Evolutionary conservation across 2,113 vertebrate species (phyloP), one percentile per base, ranked within the genome.

Genomic region (Chloroceryle aenea): DNA sequence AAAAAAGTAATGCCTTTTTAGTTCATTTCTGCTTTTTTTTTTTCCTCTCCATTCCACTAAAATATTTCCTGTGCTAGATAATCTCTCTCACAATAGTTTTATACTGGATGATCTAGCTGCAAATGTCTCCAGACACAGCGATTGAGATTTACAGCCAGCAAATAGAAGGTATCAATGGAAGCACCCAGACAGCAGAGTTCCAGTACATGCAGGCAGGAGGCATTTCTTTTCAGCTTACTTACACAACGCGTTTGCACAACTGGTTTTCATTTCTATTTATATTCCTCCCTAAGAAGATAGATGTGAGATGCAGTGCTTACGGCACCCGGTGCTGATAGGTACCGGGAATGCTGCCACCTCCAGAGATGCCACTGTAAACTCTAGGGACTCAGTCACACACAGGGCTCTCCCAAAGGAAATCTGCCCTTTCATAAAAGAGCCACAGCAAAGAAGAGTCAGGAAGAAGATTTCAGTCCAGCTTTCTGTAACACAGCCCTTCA

Each of bases 251-350:
- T 95, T 82, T 34, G 53, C 66, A 74, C 80, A 89, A 76, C 27
- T 90, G 90, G 38, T 90, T 95, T 87, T 92, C 52, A 94, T 94
- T 92, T 89, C 88, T 84, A 45, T 89, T 95, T 81, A 9, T 81
- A 72, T 19, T 78, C 73, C 63, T 91, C 66, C 40, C 58, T 47
- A 62, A 78, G 36, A 47, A 69, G 53, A 82, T 3, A 45, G 69
- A 93, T 45, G 72, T 81, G 83, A 96, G 94, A 92, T 75, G 30
- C 29, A n/a, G 73, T 55, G 74, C 76, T 88, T 25, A 53, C 10
- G 36, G 80, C 76, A 43, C 76, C 61, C 52, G 11, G 64, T 2
- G 5, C 52, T 83, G 84, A 61, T 30, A 92, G 68, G 52, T 83
- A 27, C 73, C 23, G 30, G 85, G 79, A 64, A 61, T 32, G 66